Conservation (phyloP, 1,140 invertebrate species). For the Drosophila repletoides region DNA sequence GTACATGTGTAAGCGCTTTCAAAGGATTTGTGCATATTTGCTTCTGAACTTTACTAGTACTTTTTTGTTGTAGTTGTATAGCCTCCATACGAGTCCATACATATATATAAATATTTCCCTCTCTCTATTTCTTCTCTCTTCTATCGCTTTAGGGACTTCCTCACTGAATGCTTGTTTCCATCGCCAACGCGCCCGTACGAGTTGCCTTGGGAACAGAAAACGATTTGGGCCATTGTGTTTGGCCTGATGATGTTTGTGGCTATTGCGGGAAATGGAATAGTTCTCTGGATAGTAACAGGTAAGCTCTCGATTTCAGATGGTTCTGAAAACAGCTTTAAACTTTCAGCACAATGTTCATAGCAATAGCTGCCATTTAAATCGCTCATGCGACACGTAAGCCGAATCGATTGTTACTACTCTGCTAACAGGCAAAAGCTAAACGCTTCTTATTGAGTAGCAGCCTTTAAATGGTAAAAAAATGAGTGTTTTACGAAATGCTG, state of each 20-base stretch:
- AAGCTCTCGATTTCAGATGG: no score
- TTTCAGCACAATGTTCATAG: no score
- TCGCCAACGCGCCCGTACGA: conserved; percentile 80
- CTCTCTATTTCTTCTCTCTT: not conserved
- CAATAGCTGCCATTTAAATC: conserved; percentile 10
- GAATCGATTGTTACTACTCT: conserved; percentile 5
- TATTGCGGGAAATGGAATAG: conserved; percentile 91
- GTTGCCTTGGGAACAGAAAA: conserved; percentile 83
- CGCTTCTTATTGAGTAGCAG: no score
- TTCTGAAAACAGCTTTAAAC: not conserved
- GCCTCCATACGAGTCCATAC: not conserved
- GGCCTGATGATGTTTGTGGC: conserved; percentile 90
- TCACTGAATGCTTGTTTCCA: conserved; percentile 80
- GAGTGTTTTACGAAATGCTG: no score
- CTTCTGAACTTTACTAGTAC: no score
- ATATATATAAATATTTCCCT: not conserved
- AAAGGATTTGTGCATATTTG: conserved; percentile 14
- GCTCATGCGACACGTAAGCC: conserved; percentile 41
- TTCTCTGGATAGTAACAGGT: conserved; percentile 95
- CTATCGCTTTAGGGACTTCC: conserved; percentile 65
- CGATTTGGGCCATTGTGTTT: conserved; percentile 88
- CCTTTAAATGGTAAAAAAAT: no score
- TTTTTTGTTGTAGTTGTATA: not conserved
- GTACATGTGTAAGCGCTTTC: not conserved
- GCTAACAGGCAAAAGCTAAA: no score